These are phyloP conservation scores for Platichthys flesus DNA, from an alignment of 2,113 vertebrate species.

Conservation along the genomic window DNA sequence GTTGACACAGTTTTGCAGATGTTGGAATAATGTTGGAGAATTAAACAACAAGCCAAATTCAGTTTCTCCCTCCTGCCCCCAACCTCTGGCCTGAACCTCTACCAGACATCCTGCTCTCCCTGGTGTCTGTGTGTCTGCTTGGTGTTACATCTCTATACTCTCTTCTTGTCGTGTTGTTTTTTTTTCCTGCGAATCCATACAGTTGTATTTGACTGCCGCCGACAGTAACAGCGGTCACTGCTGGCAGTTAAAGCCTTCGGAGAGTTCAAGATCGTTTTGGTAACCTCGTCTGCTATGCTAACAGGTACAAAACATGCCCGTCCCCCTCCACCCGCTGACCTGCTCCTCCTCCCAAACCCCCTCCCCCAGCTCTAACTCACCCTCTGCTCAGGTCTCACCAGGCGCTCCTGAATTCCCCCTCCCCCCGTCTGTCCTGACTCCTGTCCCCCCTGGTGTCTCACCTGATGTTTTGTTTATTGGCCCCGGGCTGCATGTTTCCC, in stretches of 20 bases:
- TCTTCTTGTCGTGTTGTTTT: slow-evolving; percentile 40
- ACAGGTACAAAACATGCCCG: slow-evolving; percentile 89
- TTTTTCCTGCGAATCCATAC: slow-evolving; percentile 81
- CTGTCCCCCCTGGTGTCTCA: slow-evolving; percentile 60
- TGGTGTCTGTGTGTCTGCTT: slow-evolving; percentile 68
- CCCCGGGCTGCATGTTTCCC: slow-evolving; percentile 68
- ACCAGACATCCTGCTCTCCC: slow-evolving; percentile 41
- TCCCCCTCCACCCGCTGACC: slow-evolving; percentile 69
- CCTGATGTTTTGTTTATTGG: slow-evolving; percentile 57
- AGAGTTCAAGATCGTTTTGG: slow-evolving; percentile 93
- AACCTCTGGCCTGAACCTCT: slow-evolving; percentile 23
- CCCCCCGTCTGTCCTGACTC: slow-evolving; percentile 52
- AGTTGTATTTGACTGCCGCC: slow-evolving; percentile 96
- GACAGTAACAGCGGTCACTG: slow-evolving; percentile 93
- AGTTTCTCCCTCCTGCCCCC: slow-evolving; percentile 10
- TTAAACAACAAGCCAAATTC: not conserved
- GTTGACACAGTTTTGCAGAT: not conserved
- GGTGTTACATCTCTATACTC: slow-evolving; percentile 77
- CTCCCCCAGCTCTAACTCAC: not conserved
- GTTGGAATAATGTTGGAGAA: not conserved
- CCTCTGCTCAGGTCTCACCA: slow-evolving; percentile 64
- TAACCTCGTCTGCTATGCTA: slow-evolving; percentile 87
- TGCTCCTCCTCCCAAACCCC: slow-evolving; percentile 50
- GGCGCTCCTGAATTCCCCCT: slow-evolving; percentile 55
- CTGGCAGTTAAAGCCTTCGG: slow-evolving; percentile 97